These are phyloP conservation scores for Oxyruncus cristatus DNA, from an alignment of 2,113 vertebrate species.

Conservation along the genomic window DNA sequence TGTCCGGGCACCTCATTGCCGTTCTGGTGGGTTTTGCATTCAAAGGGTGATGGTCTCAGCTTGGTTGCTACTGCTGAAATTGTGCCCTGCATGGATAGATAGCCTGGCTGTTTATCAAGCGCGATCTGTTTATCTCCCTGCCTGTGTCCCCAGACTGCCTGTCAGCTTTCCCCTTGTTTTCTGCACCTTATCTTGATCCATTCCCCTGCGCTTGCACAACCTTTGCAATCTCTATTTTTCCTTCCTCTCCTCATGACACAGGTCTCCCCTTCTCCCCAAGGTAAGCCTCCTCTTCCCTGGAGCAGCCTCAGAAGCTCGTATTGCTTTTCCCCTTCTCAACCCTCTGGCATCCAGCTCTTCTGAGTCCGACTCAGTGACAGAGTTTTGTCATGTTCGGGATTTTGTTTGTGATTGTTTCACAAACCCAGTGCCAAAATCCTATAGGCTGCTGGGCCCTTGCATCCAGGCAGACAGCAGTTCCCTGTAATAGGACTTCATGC, in stretches of 20 bases:
- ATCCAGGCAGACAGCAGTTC: background rate
- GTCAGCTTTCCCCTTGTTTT: background rate
- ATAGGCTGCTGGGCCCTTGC: background rate
- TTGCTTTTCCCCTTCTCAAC: background rate
- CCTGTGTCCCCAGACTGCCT: background rate
- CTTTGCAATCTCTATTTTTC: background rate
- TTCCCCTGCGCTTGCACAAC: background rate
- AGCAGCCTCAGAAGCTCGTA: background rate
- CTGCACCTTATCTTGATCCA: background rate
- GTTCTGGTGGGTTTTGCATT: background rate
- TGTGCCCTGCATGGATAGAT: background rate
- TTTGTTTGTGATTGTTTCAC: background rate
- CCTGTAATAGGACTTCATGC: background rate
- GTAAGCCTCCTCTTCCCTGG: background rate
- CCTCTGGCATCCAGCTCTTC: background rate
- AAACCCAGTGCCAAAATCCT: background rate
- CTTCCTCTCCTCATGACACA: background rate
- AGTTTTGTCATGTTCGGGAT: accelerated
- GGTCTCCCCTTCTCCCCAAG: background rate
- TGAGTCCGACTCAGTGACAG: accelerated
- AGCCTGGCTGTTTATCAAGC: background rate
- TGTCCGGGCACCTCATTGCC: background rate
- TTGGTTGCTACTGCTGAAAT: background rate
- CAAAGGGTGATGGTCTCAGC: background rate
- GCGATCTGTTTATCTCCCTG: background rate